These are phyloP conservation scores for Athrips mouffetella DNA, from an alignment of 2,888 invertebrate species.

Conservation along the genomic window DNA sequence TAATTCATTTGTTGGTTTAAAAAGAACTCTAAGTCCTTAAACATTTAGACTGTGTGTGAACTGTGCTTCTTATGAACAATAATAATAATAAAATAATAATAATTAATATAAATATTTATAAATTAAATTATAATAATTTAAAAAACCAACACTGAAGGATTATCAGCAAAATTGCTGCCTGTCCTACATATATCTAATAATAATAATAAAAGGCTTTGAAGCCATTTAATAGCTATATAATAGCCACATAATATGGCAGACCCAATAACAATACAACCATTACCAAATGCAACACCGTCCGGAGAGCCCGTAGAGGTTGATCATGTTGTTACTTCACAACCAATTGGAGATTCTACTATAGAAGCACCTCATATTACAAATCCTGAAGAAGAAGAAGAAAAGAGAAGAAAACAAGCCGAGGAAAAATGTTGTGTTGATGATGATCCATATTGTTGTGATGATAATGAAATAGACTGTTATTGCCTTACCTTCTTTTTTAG, in stretches of 20 bases:
- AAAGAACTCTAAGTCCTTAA: too few species aligned
- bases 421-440: constrained; percentile 22
- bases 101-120: neutral
- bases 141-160: too few species aligned
- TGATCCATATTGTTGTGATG: constrained; percentile 22
- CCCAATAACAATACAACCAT: constrained; percentile 2
- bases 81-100: neutral
- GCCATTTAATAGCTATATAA: too few species aligned
- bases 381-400: neutral
- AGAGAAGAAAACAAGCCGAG: constrained; percentile 12
- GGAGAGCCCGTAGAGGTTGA: neutral
- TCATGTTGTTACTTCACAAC: neutral
- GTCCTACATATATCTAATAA: neutral
- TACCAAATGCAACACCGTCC: neutral
- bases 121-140: too few species aligned
- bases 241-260: neutral
- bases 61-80: too few species aligned
- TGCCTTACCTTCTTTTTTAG: constrained; percentile 31
- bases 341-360: neutral
- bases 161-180: neutral
- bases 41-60: too few species aligned
- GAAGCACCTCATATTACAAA: neutral
- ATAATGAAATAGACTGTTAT: too few species aligned
- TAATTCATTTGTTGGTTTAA: too few species aligned
- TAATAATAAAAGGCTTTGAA: neutral